A percentile compares a stretch with the other conserved stretches of the same genome.
Evolutionary conservation across 1,140 invertebrate genomes (phyloP).

Genomic region (Drosophila obscura): DNA sequence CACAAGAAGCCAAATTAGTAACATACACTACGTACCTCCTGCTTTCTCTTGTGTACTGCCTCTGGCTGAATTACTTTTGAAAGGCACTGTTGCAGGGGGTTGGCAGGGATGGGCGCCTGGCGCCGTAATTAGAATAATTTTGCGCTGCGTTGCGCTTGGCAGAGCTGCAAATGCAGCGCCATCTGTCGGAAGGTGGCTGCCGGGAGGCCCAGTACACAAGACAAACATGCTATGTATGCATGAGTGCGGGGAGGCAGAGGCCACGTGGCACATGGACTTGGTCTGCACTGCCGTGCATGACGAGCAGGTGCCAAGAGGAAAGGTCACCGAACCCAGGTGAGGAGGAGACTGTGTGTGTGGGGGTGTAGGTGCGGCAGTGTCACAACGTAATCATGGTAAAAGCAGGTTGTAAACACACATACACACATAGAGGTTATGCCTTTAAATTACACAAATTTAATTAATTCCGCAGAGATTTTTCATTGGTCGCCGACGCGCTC

Average conservation of each 20-base stretch:
- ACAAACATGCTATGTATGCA: conserved; percentile 29
- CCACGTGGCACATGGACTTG: conserved; percentile 19
- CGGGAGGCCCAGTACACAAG: conserved; percentile 22
- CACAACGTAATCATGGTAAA: conserved; percentile 63
- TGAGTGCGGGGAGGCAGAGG: too few relatives aligned
- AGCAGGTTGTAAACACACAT: conserved; percentile 4
- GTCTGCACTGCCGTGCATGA: conserved; percentile 47
- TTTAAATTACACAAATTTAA: conserved; percentile 73
- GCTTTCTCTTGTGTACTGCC: not conserved
- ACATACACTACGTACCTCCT: conserved; percentile 12
- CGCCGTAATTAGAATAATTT: conserved; percentile 76
- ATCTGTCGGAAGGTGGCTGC: conserved; percentile 48
- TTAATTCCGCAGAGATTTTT: conserved; percentile 69
- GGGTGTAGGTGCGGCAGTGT: conserved; percentile 32
- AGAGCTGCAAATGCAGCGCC: conserved; percentile 57
- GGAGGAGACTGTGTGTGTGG: conserved; percentile 10
- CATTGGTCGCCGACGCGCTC: conserved; percentile 44
- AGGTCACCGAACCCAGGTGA: conserved; percentile 63
- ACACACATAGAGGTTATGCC: conserved; percentile 12
- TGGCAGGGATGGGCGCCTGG: conserved; percentile 11
- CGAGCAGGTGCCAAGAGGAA: conserved; percentile 63
- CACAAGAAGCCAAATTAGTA: conserved; percentile 44
- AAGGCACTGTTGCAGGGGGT: conserved; percentile 25
- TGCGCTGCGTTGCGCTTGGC: conserved; percentile 69
- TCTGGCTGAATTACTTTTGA: conserved; percentile 40